phyloP scores from a whole-genome alignment of 2,888 invertebrate species.

The Bombylius major region DNA sequence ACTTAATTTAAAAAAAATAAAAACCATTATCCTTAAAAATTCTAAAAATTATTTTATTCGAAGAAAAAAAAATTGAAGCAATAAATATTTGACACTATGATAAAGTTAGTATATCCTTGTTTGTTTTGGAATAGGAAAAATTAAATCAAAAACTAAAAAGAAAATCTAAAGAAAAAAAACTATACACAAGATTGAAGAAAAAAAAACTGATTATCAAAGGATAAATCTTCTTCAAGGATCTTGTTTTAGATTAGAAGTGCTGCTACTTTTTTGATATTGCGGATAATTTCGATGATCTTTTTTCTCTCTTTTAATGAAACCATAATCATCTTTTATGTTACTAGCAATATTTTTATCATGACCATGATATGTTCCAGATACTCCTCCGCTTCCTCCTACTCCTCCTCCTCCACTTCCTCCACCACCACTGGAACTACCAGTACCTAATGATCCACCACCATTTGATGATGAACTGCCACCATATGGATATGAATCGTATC shows the following conservation, averaged over 20 bases:
- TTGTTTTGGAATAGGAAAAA: no score
- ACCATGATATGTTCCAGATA: not conserved
- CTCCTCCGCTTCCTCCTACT: not conserved
- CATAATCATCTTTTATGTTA: slow-evolving; percentile 8
- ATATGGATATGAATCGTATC: slow-evolving; percentile 22
- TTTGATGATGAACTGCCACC: slow-evolving; percentile 8
- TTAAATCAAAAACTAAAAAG: no score
- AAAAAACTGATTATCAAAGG: no score
- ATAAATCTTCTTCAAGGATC: not conserved
- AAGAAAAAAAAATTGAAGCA: no score
- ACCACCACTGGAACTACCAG: not conserved
- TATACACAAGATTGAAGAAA: no score
- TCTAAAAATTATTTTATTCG: no score
- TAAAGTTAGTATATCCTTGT: no score
- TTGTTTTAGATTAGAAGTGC: not conserved
- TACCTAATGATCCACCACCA: slow-evolving; percentile 10
- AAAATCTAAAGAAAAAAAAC: no score
- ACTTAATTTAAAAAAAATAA: no score
- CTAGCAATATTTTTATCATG: not conserved
- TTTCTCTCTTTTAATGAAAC: slow-evolving; percentile 24
- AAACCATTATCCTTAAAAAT: no score
- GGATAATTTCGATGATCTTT: slow-evolving; percentile 18
- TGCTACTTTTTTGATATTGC: not conserved
- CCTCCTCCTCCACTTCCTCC: no score
- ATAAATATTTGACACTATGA: no score